phyloP scores from a whole-genome alignment of 2,113 vertebrate genomes.

The Crotalus tigris region DNA sequence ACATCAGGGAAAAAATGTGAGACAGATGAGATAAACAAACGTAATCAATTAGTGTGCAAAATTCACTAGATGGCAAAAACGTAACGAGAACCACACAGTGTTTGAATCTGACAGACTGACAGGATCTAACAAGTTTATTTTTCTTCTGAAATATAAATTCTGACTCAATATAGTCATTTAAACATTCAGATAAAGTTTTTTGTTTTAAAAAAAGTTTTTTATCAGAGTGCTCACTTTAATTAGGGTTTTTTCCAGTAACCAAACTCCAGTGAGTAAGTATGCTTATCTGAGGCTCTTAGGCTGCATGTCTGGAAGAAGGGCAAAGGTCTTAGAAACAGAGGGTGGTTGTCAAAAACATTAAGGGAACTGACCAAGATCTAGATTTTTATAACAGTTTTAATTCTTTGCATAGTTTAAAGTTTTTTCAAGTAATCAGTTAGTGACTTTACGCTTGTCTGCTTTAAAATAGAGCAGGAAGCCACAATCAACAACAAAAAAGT shows the following conservation, averaged over 20 bases:
- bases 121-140: neutral
- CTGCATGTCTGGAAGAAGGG: neutral
- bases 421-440: neutral
- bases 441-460: neutral
- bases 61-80: neutral
- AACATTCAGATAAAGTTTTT: neutral
- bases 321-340: neutral
- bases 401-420: neutral
- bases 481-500: neutral
- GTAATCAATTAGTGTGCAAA: neutral
- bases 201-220: neutral
- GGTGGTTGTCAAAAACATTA: neutral
- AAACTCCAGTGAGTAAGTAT: neutral
- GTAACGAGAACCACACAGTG: neutral
- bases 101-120: neutral
- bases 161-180: neutral
- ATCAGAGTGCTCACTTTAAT: neutral
- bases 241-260: neutral
- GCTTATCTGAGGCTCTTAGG: neutral
- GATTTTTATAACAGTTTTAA: neutral
- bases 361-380: neutral
- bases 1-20: neutral
- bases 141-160: neutral
- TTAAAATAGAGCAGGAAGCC: neutral
- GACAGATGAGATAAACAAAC: neutral